Conservation (phyloP, 2,113 vertebrate genomes). For the Chaetodon auriga region DNA sequence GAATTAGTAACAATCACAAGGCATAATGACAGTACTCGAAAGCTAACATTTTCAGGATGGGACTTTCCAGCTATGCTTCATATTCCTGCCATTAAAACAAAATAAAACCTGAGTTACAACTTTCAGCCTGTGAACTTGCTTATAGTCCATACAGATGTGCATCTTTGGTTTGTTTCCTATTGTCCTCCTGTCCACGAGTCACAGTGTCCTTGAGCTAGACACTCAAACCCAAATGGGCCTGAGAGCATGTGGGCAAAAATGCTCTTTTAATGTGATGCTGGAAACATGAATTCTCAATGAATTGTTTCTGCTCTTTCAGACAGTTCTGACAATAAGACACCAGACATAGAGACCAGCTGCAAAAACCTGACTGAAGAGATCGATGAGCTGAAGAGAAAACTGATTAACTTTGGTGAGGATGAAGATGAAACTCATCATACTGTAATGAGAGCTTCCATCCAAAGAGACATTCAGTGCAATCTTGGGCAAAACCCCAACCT, state of each 20-base stretch:
- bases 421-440: not conserved
- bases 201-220: not conserved
- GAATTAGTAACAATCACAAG: too few relatives aligned
- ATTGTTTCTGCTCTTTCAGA: conserved; percentile 20
- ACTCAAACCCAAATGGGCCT: not conserved
- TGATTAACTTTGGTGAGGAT: conserved; percentile 28
- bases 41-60: not conserved
- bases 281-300: not conserved
- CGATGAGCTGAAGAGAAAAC: not conserved
- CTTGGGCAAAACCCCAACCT: too few relatives aligned
- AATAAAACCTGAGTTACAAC: not conserved
- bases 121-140: too few relatives aligned
- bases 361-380: conserved; percentile 2
- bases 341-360: not conserved
- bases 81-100: not conserved
- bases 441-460: too few relatives aligned
- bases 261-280: not conserved
- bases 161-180: not conserved
- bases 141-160: not conserved
- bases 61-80: conserved; percentile 1
- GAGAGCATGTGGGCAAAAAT: not conserved
- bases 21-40: not conserved
- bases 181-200: not conserved
- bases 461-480: not conserved
- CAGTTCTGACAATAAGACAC: not conserved